Evolutionary conservation across 2,888 invertebrate genomes (phyloP), one percentile per base, ranked within the genome.

Genomic region (Dasysyrphus tricinctus): DNA sequence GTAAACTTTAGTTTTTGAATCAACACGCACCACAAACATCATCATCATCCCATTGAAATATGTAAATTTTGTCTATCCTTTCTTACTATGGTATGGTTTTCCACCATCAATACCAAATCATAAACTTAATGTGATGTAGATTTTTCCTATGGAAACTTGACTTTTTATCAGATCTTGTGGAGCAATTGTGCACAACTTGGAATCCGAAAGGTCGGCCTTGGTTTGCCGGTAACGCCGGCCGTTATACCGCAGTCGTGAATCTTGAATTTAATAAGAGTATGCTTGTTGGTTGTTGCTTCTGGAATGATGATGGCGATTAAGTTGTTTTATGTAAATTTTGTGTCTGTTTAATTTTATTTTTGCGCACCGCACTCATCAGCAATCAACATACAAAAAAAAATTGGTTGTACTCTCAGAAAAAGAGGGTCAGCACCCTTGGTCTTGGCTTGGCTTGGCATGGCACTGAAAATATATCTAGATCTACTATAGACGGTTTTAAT

Each of bases 251-350:
- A 42, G 61, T 39, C n/a, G 63, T 72, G 74, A 63, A 79, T 83
- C 79, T 80, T 75, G 75, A 82, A 61, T 49, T 78, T 51, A 73
- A 78, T 54, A 59, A 75, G 75, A 72, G 65, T n/a, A n/a, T 72
- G 57, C 47, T 47, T 47, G 32, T 34, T 54, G 59, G 49, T 24
- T 24, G 24, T 24, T 24, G 24, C 24, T 3, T 24, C 51, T 47
- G 61, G 24, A 59, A 61, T 73, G 74, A 61, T 75, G 61, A 70
- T 70, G 75, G 80, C 65, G 80, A 84, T 84, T 84, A 80, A 84
- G 84, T 84, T 84, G 84, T 84, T 84, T 80, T 84, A 84, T 84
- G 84, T 37, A 59, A 84, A 84, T 80, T 72, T 63, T 63, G 67
- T 67, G 54, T 39, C 47, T 67, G 51, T 69, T 79, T 56, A 16